Evolutionary conservation across 2,113 vertebrate genomes (phyloP).

Genomic region (Piaya cayana): DNA sequence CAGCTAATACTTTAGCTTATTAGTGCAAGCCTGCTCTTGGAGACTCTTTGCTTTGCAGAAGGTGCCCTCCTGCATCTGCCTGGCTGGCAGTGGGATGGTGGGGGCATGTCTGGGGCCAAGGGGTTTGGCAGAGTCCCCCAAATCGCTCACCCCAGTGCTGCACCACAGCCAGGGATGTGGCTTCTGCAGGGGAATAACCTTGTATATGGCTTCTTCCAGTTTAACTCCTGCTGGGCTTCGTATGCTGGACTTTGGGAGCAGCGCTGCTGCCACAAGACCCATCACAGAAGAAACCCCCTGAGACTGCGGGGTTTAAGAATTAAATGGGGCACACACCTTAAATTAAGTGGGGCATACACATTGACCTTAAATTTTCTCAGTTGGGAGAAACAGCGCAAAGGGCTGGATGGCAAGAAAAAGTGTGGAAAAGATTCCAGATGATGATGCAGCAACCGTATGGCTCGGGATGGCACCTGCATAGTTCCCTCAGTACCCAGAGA

Average conservation of each 20-base stretch:
- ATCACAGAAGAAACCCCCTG: background rate
- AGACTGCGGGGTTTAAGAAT: background rate
- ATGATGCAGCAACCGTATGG: rapidly evolving
- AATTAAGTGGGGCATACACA: background rate
- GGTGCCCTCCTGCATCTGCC: background rate
- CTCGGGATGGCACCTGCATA: background rate
- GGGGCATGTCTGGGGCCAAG: rapidly evolving
- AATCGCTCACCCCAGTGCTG: rapidly evolving
- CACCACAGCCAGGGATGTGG: background rate
- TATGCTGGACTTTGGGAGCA: rapidly evolving
- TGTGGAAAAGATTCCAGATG: background rate
- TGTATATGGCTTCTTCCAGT: background rate
- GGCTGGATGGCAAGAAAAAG: background rate
- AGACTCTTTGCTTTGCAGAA: background rate
- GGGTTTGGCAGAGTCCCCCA: background rate
- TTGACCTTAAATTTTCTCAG: background rate
- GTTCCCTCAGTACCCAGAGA: background rate
- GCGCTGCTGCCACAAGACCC: background rate
- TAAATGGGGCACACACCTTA: background rate
- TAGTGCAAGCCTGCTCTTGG: background rate
- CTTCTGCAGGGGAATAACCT: background rate
- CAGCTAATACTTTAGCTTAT: background rate
- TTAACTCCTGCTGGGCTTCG: background rate
- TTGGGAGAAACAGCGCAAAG: background rate
- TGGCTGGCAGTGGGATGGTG: background rate